phyloP scores from a whole-genome alignment of 1,140 invertebrate species.

The Gonatopus flavifemur region DNA sequence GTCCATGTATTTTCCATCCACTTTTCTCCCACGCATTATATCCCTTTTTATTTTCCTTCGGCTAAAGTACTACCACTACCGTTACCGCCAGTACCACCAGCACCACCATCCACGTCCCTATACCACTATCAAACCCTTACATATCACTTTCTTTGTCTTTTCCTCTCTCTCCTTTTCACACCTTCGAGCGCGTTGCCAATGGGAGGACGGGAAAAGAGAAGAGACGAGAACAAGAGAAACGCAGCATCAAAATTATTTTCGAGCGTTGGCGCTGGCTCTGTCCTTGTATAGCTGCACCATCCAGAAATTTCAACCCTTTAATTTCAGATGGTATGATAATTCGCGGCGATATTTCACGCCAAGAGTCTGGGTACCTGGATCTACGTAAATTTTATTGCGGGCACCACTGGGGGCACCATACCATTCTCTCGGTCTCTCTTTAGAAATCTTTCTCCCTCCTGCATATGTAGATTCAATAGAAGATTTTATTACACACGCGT shows the following conservation, averaged over 20 bases:
- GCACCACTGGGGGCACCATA: slow-evolving; percentile 2
- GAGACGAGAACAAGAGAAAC: slow-evolving; percentile 15
- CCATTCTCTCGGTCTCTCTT: too few relatives aligned
- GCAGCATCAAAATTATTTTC: slow-evolving; percentile 46
- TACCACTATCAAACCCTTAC: too few relatives aligned
- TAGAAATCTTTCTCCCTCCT: too few relatives aligned
- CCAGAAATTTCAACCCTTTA: slow-evolving; percentile 50
- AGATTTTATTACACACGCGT: too few relatives aligned
- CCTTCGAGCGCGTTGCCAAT: neutral
- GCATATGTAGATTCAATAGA: too few relatives aligned
- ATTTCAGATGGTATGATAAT: slow-evolving; percentile 54
- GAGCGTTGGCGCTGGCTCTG: slow-evolving; percentile 27
- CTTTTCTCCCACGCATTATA: slow-evolving; percentile 23
- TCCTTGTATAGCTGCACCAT: slow-evolving; percentile 27
- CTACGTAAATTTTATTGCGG: slow-evolving; percentile 45
- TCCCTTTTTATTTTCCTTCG: too few relatives aligned
- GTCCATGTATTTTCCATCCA: too few relatives aligned
- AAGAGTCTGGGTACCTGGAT: slow-evolving; percentile 40
- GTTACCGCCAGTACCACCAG: too few relatives aligned
- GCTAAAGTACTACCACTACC: too few relatives aligned
- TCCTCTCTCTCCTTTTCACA: neutral
- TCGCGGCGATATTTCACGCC: slow-evolving; percentile 49
- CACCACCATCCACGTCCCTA: too few relatives aligned
- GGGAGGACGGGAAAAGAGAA: slow-evolving; percentile 25
- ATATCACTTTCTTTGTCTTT: neutral